Base-by-base conservation (phyloP, 2,113 vertebrate genomes). In the Oncorhynchus kisutch region DNA sequence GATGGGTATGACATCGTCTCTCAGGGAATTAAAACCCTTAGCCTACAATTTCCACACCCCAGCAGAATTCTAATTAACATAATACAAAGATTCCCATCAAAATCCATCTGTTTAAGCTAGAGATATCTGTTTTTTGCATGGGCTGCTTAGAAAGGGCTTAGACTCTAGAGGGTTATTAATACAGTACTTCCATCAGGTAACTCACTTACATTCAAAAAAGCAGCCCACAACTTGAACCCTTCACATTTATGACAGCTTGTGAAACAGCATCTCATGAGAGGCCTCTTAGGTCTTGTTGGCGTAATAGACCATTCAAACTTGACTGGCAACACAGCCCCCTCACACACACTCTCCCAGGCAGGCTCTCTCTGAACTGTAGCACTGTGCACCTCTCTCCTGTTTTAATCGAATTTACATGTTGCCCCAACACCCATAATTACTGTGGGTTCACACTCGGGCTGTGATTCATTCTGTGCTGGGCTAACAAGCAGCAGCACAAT, bases 331-430 rank as follows among this genome's bases (percentile, higher is more conserved):
- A 76, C 67, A 70, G 60, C 74, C 62, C 31, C 82, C 59, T 14
- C 22, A 57, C 73, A 60, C 66, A 68, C 60, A 77, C 67, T 3
- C 66, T 59, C 60, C 14, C 51, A 66, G 64, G 2, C 6, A 16
- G 14, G 24, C 25, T 66, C 64, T 64, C 59, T 75, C 66, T 81
- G 73, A 76, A 80, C 73, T 75, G 54, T 71, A 71, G 73, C 74
- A 78, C 73, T 75, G 54, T 71, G 74, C 49, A 29, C 60, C 20
- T 5, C 48, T 29, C 81, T 75, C 54, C 76, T 18, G 67, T 75
- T 78, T 25, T 84, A 76, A 85, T 87, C 85, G 78, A 78, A 81
- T 85, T 84, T 82, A 18, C 48, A 73, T 72, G 73, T 77, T 66
- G 70, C 54, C 54, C 70, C 71, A 51, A 70, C 73, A 67, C 70